phyloP scores from a whole-genome alignment of 2,113 vertebrate species.

The Microtus oregoni region DNA sequence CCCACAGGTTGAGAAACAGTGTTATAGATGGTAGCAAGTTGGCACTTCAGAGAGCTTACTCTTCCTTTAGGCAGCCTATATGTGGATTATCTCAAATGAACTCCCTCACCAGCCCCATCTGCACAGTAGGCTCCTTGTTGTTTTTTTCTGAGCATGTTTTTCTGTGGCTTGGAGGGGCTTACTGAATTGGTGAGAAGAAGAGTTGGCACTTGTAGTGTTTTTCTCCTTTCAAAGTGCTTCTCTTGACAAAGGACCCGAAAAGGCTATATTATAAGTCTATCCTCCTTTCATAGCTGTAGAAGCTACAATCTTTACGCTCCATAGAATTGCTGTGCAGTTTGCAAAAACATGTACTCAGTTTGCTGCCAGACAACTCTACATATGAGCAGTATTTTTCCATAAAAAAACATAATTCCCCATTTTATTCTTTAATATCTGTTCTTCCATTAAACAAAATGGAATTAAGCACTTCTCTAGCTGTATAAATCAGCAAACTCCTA shows the following conservation, averaged over 20 bases:
- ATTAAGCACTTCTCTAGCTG: not conserved
- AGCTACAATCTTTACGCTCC: constrained; percentile 51
- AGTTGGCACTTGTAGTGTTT: constrained; percentile 60
- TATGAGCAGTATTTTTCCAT: constrained; percentile 16
- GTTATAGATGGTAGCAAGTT: constrained; percentile 69
- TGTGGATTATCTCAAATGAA: constrained; percentile 60
- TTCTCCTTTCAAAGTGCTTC: constrained; percentile 63
- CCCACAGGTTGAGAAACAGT: no score
- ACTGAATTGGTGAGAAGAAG: constrained; percentile 44
- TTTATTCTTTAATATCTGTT: constrained; percentile 24
- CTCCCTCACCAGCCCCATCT: constrained; percentile 35
- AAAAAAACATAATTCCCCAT: constrained; percentile 26
- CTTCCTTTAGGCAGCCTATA: constrained; percentile 55
- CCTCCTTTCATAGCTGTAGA: constrained; percentile 50
- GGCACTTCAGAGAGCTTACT: constrained; percentile 66
- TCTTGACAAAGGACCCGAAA: constrained; percentile 56
- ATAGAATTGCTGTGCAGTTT: constrained; percentile 14
- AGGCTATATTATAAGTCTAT: constrained; percentile 40
- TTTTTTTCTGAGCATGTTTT: constrained; percentile 39
- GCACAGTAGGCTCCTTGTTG: constrained; percentile 28
- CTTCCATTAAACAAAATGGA: constrained; percentile 27
- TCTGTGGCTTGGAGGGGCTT: constrained; percentile 42
- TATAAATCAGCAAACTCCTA: not conserved
- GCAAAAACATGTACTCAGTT: constrained; percentile 44
- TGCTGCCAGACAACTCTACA: not conserved